Evolutionary conservation across 2,113 vertebrate species (phyloP), one percentile per base, ranked within the genome.

Genomic region (Collichthys lucidus): DNA sequence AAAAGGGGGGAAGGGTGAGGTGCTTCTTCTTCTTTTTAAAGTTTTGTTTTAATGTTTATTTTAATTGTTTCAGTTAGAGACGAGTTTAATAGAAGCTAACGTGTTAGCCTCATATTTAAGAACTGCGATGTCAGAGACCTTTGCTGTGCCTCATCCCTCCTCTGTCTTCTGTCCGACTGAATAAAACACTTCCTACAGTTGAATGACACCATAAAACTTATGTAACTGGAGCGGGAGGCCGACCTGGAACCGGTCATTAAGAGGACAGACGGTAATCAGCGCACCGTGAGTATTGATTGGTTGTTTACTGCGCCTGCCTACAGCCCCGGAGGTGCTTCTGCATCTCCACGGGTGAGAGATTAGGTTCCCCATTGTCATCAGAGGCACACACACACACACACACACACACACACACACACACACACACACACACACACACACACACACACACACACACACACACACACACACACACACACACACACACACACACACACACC

Each of bases 331-430:
- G 89, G 82, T 84, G 73, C 53, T 40, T 76, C 49, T 64, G 66
- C 68, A 71, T 86, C 83, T 86, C 77, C 64, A 69, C 44, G 67
- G 90, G 77, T 56, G 35, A 89, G 69, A 80, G 88, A 91, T 93
- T 93, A 90, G 86, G 56, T 91, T 90, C 82, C 83, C 82, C 61
- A 79, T 92, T 92, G 88, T 90, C 79, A 76, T 75, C 87, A 85
- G 42, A 66, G 84, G 70, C 16, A 85, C 71, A 53, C 73, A 74
- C 64, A 73, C 74, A 66, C 62, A 71, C 55, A 74, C 83, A 81
- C 87, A 89, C 75, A 53, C 73, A 74, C 64, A 73, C 16, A 85
- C 71, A 53, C 73, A 74, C 64, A 73, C 16, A 85, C 71, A 53
- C 73, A 74, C 64, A 73, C 16, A 85, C 71, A 53, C 73, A 74